Evolutionary conservation across 1,140 invertebrate species (phyloP).

Genomic region (Phortica variegata): DNA sequence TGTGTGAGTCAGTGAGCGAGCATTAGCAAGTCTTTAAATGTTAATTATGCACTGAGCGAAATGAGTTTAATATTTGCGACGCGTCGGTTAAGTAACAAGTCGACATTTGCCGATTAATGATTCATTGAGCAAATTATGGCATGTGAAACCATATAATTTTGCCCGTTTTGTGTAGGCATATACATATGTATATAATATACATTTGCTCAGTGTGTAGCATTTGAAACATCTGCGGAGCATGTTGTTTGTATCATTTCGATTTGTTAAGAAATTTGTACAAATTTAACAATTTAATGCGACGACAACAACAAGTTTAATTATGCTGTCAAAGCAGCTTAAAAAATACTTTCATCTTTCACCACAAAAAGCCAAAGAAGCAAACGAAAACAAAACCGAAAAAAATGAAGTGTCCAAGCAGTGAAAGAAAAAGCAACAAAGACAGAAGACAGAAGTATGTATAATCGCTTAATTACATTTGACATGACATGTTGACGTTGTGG

Average conservation of each 20-base stretch:
- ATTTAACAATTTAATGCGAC: conserved; percentile 22
- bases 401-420: background rate
- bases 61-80: no score
- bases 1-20: no score
- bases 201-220: background rate
- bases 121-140: no score
- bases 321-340: conserved; percentile 47
- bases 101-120: no score
- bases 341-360: conserved; percentile 50
- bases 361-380: conserved; percentile 6
- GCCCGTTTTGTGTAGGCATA: background rate
- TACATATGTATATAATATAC: background rate
- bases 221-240: conserved; percentile 1
- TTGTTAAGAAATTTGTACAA: conserved; percentile 31
- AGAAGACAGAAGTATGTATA: conserved; percentile 34
- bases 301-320: conserved; percentile 38
- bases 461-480: conserved; percentile 52
- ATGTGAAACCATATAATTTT: no score
- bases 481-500: conserved; percentile 46
- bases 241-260: no score
- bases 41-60: conserved; percentile 30
- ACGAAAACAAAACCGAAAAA: no score
- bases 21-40: conserved; percentile 25
- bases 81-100: no score
- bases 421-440: background rate